phyloP scores from a whole-genome alignment of 2,113 vertebrate genomes.

The Baryphthengus martii region DNA sequence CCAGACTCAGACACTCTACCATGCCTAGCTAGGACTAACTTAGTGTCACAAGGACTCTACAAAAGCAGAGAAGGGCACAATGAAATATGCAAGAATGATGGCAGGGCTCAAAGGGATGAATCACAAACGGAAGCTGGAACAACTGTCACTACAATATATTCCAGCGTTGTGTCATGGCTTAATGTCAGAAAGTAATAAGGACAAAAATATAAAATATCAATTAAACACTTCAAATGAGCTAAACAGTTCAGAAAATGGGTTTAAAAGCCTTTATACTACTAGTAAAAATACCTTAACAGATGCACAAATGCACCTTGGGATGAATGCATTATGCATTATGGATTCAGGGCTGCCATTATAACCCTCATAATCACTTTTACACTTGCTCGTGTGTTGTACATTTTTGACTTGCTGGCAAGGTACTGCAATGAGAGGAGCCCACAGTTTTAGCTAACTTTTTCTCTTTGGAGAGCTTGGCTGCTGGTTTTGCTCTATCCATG shows the following conservation, averaged over 20 bases:
- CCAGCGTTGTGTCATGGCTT: not conserved
- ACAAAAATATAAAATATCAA: constrained; percentile 53
- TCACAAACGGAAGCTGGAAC: not conserved
- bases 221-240: constrained; percentile 16
- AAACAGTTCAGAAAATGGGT: not conserved
- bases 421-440: not conserved
- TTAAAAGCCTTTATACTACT: not conserved
- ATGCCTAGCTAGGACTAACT: not conserved
- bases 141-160: not conserved
- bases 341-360: constrained; percentile 25
- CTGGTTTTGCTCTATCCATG: not conserved
- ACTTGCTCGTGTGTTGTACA: constrained; percentile 9
- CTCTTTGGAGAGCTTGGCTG: not conserved
- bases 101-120: constrained; percentile 6
- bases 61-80: not conserved
- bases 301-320: constrained; percentile 40
- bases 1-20: not conserved
- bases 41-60: not conserved
- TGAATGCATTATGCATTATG: constrained; percentile 1
- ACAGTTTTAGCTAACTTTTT: not conserved
- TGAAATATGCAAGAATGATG: not conserved
- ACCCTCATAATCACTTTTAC: constrained; percentile 36
- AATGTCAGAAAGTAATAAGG: constrained; percentile 1
- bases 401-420: constrained; percentile 35
- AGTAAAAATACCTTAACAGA: constrained; percentile 47